A percentile compares a stretch with the other conserved stretches of the same genome.
Evolutionary conservation across 2,888 invertebrate genomes (phyloP).

Genomic region (Hypolimnas misippus): DNA sequence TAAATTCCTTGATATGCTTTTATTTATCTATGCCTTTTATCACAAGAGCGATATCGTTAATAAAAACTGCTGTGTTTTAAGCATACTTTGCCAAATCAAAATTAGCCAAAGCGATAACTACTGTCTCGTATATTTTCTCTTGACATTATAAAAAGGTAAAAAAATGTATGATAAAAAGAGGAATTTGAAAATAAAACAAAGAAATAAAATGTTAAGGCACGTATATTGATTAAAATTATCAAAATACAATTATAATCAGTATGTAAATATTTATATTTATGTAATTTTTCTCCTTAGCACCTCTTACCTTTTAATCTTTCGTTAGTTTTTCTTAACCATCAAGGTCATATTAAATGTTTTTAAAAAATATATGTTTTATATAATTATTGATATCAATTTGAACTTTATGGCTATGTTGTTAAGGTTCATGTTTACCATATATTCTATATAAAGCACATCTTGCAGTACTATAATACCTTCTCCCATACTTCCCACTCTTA

Average conservation of each 20-base stretch:
- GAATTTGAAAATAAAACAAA: constrained; percentile 46
- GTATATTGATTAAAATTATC: constrained; percentile 67
- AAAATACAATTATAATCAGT: constrained; percentile 59
- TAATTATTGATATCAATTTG: constrained; percentile 7
- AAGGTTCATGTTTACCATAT: constrained; percentile 2
- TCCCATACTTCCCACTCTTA: constrained; percentile 56
- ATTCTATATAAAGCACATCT: constrained; percentile 24
- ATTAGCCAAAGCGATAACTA: no score
- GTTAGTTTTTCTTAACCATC: constrained; percentile 15
- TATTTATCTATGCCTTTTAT: constrained; percentile 29
- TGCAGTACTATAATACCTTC: constrained; percentile 50
- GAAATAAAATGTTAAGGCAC: constrained; percentile 63
- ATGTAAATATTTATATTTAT: constrained; percentile 58
- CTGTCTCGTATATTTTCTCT: no score
- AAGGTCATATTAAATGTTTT: not conserved
- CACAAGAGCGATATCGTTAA: not conserved
- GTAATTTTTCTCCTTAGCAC: constrained; percentile 63
- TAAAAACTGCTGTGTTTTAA: no score
- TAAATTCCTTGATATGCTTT: constrained; percentile 47
- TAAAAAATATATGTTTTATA: constrained; percentile 10
- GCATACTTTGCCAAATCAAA: no score
- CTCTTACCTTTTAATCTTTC: constrained; percentile 43
- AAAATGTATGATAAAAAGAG: not conserved
- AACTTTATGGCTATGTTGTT: constrained; percentile 1
- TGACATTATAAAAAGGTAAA: no score